Percentiles rank a stretch among this genome's conserved stretches.
phyloP scores from a whole-genome alignment of 2,797 vertebrate species.

The Phoxinus dragarum region DNA sequence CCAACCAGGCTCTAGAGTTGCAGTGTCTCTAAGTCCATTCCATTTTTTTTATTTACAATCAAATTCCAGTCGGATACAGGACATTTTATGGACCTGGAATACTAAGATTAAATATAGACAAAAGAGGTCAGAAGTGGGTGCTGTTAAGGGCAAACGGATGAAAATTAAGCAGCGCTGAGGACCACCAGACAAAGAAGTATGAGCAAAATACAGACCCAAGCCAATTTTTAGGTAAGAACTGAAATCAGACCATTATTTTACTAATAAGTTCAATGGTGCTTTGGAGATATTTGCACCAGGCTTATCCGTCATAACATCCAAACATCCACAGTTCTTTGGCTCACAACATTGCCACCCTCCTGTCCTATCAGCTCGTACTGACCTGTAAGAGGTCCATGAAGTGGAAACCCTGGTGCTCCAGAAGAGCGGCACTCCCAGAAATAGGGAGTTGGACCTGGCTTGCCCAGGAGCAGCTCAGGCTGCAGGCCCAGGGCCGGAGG shows the following conservation, averaged over 20 bases:
- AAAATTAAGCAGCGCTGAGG: slow-evolving; percentile 1
- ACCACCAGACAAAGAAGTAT: slow-evolving; percentile 8
- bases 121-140: neutral
- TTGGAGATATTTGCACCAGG: slow-evolving; percentile 56
- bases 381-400: slow-evolving; percentile 81
- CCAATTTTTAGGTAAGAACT: neutral
- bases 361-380: slow-evolving; percentile 76
- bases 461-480: slow-evolving; percentile 81
- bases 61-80: neutral
- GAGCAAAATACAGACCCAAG: neutral
- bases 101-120: neutral
- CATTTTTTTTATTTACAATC: neutral
- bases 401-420: slow-evolving; percentile 78
- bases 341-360: slow-evolving; percentile 66
- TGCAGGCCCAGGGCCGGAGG: slow-evolving; percentile 77
- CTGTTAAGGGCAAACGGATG: neutral
- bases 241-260: neutral
- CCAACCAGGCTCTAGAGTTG: neutral
- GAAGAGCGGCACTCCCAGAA: slow-evolving; percentile 83
- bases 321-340: slow-evolving; percentile 16
- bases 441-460: slow-evolving; percentile 80
- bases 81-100: neutral
- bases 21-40: neutral
- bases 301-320: slow-evolving; percentile 13
- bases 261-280: neutral